These are phyloP conservation scores for Meriones unguiculatus DNA, from an alignment of 2,113 vertebrate species.

Conservation along the genomic window DNA sequence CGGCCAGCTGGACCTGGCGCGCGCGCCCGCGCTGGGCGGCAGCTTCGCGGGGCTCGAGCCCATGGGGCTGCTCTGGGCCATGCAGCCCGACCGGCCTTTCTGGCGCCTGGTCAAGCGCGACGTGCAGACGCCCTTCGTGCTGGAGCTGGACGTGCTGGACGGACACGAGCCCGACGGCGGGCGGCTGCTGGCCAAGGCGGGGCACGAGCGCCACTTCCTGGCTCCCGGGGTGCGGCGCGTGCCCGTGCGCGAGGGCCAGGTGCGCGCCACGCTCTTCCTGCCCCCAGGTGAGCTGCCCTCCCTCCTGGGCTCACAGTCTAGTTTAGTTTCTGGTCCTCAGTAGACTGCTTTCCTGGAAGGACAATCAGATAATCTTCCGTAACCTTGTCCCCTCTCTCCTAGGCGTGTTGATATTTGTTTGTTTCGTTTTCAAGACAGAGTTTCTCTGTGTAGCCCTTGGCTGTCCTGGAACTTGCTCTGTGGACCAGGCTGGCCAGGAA, in stretches of 20 bases:
- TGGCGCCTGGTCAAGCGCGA: slow-evolving; percentile 85
- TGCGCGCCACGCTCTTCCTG: background rate
- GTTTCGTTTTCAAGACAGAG: too few species aligned
- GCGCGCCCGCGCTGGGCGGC: too few species aligned
- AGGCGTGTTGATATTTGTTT: too few species aligned
- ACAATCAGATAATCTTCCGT: background rate
- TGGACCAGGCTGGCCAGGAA: too few species aligned
- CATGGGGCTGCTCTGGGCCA: background rate
- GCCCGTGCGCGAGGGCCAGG: background rate
- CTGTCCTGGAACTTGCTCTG: too few species aligned
- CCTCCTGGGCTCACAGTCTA: background rate
- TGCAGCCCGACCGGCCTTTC: background rate
- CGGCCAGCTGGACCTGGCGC: too few species aligned
- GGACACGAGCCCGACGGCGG: background rate
- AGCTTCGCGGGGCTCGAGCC: too few species aligned
- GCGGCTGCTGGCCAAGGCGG: slow-evolving; percentile 54
- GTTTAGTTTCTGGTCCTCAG: background rate
- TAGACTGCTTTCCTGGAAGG: too few species aligned
- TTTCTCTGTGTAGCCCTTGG: too few species aligned
- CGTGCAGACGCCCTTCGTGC: slow-evolving; percentile 83
- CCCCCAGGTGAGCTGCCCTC: slow-evolving; percentile 39
- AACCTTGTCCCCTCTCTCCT: background rate
- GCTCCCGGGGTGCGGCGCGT: slow-evolving; percentile 56
- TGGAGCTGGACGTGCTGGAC: slow-evolving; percentile 84
- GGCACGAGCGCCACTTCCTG: slow-evolving; percentile 85